Evolutionary conservation across 2,888 invertebrate genomes (phyloP).

Genomic region (Drosophila fulvimacula): DNA sequence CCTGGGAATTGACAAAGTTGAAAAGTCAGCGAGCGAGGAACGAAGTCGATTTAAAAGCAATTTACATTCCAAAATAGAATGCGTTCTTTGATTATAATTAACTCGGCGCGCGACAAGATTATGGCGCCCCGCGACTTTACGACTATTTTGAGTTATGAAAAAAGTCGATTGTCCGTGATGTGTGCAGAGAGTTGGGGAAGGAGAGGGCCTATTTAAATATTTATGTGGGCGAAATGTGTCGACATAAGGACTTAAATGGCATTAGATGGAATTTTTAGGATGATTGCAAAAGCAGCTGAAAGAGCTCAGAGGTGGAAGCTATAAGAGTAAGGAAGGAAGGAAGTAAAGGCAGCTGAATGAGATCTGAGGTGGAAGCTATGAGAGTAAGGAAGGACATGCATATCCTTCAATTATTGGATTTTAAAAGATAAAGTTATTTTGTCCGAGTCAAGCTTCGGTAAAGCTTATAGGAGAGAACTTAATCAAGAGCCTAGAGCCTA

Average conservation of each 20-base stretch:
- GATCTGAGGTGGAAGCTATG: neutral
- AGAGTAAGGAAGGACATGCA: neutral
- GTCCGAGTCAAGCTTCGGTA: too few species aligned
- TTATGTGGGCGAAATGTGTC: constrained; percentile 3
- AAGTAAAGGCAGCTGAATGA: neutral
- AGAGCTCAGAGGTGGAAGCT: neutral
- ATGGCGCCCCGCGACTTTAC: constrained; percentile 8
- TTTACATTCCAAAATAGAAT: constrained; percentile 72
- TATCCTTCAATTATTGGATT: too few species aligned
- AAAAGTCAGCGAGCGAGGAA: constrained; percentile 45
- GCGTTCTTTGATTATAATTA: constrained; percentile 69
- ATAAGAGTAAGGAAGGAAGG: neutral
- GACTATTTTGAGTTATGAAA: constrained; percentile 17
- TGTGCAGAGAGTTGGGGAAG: neutral
- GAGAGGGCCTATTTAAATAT: neutral
- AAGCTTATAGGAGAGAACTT: too few species aligned
- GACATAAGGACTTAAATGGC: neutral
- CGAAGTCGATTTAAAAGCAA: constrained; percentile 70
- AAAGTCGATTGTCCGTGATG: constrained; percentile 16
- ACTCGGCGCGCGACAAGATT: constrained; percentile 33
- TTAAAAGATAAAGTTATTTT: too few species aligned
- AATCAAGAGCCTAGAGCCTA: too few species aligned
- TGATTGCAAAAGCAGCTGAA: neutral
- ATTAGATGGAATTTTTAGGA: too few species aligned
- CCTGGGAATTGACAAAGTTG: constrained; percentile 57